Percentiles rank a stretch among this genome's conserved stretches.
Conservation (phyloP, 2,888 invertebrate genomes). For the Caenorhabditis uteleia region DNA sequence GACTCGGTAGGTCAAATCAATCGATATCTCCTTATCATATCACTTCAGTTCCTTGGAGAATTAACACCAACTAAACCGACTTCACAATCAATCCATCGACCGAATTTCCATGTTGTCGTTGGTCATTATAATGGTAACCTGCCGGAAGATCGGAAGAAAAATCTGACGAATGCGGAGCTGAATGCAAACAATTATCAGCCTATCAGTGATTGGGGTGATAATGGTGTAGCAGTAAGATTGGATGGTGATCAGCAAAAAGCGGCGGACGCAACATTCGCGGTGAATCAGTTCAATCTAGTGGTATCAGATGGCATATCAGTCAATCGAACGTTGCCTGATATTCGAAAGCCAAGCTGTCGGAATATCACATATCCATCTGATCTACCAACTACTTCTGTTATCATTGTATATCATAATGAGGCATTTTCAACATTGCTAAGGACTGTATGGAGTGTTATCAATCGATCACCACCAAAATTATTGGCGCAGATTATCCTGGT, state of each 20-base stretch:
- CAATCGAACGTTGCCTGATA: constrained; percentile 65
- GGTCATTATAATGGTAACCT: constrained; percentile 70
- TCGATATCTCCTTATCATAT: not conserved
- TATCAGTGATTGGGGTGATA: constrained; percentile 79
- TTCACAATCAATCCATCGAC: constrained; percentile 2
- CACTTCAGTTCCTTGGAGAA: constrained; percentile 23
- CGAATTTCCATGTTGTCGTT: constrained; percentile 64
- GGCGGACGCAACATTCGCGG: constrained; percentile 92
- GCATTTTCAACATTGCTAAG: constrained; percentile 95
- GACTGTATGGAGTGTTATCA: constrained; percentile 95
- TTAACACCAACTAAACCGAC: not conserved
- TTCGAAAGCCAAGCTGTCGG: constrained; percentile 79
- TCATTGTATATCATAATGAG: constrained; percentile 98
- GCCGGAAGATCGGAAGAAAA: constrained; percentile 60
- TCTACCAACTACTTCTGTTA: constrained; percentile 85
- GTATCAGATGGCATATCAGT: constrained; percentile 84
- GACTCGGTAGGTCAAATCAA: constrained; percentile 47
- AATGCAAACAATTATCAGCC: constrained; percentile 68
- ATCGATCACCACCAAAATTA: constrained; percentile 73
- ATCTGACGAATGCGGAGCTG: constrained; percentile 65
- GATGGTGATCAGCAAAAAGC: constrained; percentile 83
- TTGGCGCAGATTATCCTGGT: constrained; percentile 94
- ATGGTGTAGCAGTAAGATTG: constrained; percentile 88
- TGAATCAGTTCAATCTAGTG: constrained; percentile 94
- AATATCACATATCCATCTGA: constrained; percentile 53